Evolutionary conservation across 2,113 vertebrate species (phyloP), one percentile per base, ranked within the genome.

Genomic region (Spea multiplicata): DNA sequence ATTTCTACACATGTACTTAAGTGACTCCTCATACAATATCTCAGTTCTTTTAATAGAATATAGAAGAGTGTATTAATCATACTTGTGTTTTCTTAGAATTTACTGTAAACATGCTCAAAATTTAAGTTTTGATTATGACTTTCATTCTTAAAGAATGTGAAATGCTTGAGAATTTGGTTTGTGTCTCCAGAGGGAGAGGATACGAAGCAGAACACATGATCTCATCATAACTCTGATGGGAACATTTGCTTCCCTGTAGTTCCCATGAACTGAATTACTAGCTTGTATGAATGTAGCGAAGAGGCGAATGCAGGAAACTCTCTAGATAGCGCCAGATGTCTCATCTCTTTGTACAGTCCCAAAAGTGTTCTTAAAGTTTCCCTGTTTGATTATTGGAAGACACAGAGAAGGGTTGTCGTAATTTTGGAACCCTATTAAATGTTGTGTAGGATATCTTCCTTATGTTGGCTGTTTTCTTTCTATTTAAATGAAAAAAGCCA

Each of bases 241-340:
- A 80, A 80, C 52, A 59, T 66, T 61, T 16, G 49, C 68, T 80
- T 80, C 46, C 44, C 44, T 62, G 57, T 80, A 9, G 65, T 80
- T 80, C 78, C 78, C 78, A 80, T 80, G 78, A 73, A 80, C 45
- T 14, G 64, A 46, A 74, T 61, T 74, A 52, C 48, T 50, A 74
- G 53, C 16, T 67, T 61, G 5, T 50, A 59, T 64, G 73, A 47
- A 10, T 59, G 55, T 59, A 59, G 30, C 55, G 44, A 80, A 59
- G 53, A 80, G 66, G 17, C 71, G 68, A 71, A 80, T 80, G 78
- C 14, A 74, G 61, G 44, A 74, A 68, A 59, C 13, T 61, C 71
- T 57, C 53, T 61, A 74, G 52, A 67, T 73, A 68, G 44, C 71
- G 66, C 10, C 78, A 80, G 78, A 80, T 80, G 78, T 80, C 71